Conservation (phyloP, 2,888 invertebrate species). For the Pandemis corylana region DNA sequence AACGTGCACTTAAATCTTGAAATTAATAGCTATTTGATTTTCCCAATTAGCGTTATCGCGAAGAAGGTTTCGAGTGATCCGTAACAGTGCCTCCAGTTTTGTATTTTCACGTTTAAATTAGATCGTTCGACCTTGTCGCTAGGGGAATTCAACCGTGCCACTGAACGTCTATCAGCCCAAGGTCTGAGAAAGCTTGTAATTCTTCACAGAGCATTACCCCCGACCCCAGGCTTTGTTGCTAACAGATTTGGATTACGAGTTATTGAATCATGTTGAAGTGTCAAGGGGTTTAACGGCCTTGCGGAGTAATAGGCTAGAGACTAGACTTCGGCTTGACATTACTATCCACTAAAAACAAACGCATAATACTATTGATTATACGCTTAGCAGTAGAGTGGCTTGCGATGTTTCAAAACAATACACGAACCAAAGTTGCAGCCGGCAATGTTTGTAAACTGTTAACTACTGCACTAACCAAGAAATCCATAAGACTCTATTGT, state of each 20-base stretch:
- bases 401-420: not conserved
- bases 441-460: slow-evolving; percentile 10
- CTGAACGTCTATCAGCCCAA: slow-evolving; percentile 55
- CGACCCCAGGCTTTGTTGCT: slow-evolving; percentile 42
- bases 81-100: slow-evolving; percentile 26
- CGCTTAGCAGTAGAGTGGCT: not conserved
- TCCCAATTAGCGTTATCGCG: slow-evolving; percentile 31
- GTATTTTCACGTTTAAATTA: slow-evolving; percentile 41
- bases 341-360: slow-evolving; percentile 1
- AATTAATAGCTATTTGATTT: slow-evolving; percentile 10
- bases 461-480: slow-evolving; percentile 8
- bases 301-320: not conserved
- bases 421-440: not conserved
- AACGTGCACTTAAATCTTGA: not conserved
- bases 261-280: slow-evolving; percentile 38
- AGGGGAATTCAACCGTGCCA: slow-evolving; percentile 55
- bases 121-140: slow-evolving; percentile 54
- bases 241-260: slow-evolving; percentile 42
- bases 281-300: slow-evolving; percentile 27
- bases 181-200: slow-evolving; percentile 58
- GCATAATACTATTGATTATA: not conserved
- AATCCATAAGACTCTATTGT: slow-evolving; percentile 25
- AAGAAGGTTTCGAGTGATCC: slow-evolving; percentile 15
- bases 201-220: slow-evolving; percentile 49
- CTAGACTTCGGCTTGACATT: slow-evolving; percentile 15